Base-by-base conservation (phyloP, 1,140 invertebrate genomes). In the Cotesia glomerata region DNA sequence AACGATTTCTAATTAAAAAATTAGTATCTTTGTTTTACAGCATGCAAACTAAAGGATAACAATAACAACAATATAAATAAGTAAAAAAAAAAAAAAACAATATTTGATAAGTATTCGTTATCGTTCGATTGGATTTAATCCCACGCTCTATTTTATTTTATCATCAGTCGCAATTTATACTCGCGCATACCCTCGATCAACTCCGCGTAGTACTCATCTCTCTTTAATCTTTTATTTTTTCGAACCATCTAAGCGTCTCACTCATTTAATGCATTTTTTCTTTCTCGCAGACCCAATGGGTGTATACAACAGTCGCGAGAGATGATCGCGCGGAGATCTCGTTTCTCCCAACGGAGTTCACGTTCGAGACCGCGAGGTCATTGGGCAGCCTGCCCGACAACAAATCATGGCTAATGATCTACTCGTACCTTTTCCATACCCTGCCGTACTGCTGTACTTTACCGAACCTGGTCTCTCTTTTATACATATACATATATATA, bases 341-440 rank as follows among this genome's bases (percentile, higher is more conserved):
- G 63, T 74, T 45, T 71, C 39, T 61, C 62, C 71, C 67, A 71
- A 69, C 74, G 51, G 64, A 80, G 81, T 81, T 81, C 79, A 81
- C 84, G 84, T 81, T 80, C 81, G 76, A 77, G 77, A 81, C 81
- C 76, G 71, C 73, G 86, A 82, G 86, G 85, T 87, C 86, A 87
- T 83, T 85, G 85, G 81, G 84, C 84, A 84, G 83, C 79, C 83
- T 80, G 81, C 85, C 83, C 84, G 84, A 83, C 86, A 87, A 87
- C 86, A 87, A 87, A 87, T 87, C 86, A 87, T 85, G 84, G 83
- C 85, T 87, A 87, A 87, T 87, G 86, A 87, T 87, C 86, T 86
- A 80, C 78, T 81, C 84, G 81, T 72, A 72, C 68, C 63, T 69
- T 70, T 64, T 51, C 61, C 59, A 32, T 64, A 58, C 69, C 14